Evolutionary conservation across 2,113 vertebrate genomes (phyloP).

Genomic region (Sapayoa aenigma): DNA sequence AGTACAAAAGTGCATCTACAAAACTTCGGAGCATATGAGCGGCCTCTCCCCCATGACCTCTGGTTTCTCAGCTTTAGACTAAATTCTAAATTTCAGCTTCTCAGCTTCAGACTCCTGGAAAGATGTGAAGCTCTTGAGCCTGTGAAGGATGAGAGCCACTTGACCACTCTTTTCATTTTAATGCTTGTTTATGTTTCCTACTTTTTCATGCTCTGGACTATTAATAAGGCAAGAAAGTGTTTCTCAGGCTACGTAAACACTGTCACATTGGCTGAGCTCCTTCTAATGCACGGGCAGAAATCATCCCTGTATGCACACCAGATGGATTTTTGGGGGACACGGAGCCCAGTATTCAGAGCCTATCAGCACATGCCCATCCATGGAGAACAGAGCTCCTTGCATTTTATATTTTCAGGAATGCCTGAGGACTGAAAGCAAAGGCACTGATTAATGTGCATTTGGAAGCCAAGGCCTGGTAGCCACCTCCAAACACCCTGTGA

Average conservation of each 20-base stretch:
- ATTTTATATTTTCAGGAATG: not conserved
- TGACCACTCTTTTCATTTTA: not conserved
- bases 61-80: not conserved
- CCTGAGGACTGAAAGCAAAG: not conserved
- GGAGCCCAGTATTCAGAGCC: not conserved
- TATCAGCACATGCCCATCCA: accelerated
- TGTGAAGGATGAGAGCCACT: not conserved
- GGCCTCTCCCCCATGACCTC: not conserved
- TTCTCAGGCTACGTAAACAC: not conserved
- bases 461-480: not conserved
- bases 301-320: not conserved
- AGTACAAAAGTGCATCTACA: not conserved
- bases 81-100: not conserved
- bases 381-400: not conserved
- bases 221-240: not conserved
- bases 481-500: not conserved
- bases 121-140: not conserved
- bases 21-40: accelerated
- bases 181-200: constrained; percentile 2
- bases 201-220: not conserved
- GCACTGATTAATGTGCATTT: not conserved
- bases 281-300: not conserved
- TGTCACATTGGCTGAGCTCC: not conserved
- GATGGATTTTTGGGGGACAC: not conserved
- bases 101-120: not conserved